Base-by-base conservation (phyloP, 2,113 vertebrate species). In the Elgaria multicarinata region DNA sequence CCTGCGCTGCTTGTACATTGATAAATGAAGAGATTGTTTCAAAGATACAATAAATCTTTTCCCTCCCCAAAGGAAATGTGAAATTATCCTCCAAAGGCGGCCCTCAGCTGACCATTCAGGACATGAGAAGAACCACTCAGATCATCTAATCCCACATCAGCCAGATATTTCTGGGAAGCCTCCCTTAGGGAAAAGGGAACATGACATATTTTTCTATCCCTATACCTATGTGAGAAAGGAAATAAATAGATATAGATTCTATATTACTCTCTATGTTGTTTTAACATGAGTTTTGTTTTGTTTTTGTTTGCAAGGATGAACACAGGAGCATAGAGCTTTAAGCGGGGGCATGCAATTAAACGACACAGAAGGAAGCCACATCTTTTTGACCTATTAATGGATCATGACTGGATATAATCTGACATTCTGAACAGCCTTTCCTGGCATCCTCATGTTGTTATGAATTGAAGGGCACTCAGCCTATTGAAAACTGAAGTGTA, bases 321-420 rank as follows among this genome's bases (percentile, higher is more conserved):
- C 58, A 64, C 6, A 31, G 33, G 46, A 69, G 13, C 13, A 69
- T 71, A 58, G 46, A 6, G 9, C 26, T 55, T 58, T 31, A 79
- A 50, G 53, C 5, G 31, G 44, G 84, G 44, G 66, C 50, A 77
- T 5, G 67, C 42, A 58, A 58, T 81, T 81, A 81, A 80, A 81
- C n/a, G 36, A 26, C 33, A 36, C 33, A 74, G 83, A 2, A 14
- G 3, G 69, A 22, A 3, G 36, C 44, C 20, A 1, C 0, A 0
- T 88, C 46, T 78, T 24, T 3, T 26, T 36, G 36, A 89, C 71
- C 31, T 36, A 1, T 64, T 62, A 85, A 62, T 16, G 42, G 79
- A 10, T 31, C 9, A 44, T 84, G 50, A 50, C 18, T 67, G 53
- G 26, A 46, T 24, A 81, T 39, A 72, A 24, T 85, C 13, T 53